Conservation (phyloP, 2,113 vertebrate species). For the Piaya cayana region DNA sequence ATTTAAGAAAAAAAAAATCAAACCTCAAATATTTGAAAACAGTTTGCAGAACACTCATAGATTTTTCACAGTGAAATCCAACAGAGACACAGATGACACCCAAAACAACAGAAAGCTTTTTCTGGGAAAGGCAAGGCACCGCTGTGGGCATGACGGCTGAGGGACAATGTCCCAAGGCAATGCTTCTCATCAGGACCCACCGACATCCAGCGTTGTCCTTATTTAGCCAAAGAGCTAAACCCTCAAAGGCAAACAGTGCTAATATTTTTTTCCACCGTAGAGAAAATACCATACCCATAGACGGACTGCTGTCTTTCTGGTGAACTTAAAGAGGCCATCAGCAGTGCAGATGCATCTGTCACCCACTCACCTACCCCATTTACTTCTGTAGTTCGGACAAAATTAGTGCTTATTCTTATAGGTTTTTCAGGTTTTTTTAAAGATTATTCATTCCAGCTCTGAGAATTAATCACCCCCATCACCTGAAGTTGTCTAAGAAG, state of each 20-base stretch:
- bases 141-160: not conserved
- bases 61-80: not conserved
- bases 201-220: not conserved
- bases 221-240: not conserved
- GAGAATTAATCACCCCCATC: not conserved
- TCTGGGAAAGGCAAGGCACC: not conserved
- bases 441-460: not conserved
- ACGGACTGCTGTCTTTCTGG: not conserved
- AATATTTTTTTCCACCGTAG: not conserved
- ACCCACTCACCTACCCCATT: not conserved
- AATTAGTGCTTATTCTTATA: not conserved
- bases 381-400: not conserved
- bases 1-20: not conserved
- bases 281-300: not conserved
- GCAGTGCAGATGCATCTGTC: rapidly evolving
- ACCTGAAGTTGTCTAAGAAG: not conserved
- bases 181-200: not conserved
- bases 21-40: not conserved
- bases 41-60: not conserved
- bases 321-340: not conserved
- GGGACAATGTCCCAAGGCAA: not conserved
- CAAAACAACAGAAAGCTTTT: not conserved
- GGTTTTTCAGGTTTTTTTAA: not conserved
- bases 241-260: not conserved
- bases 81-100: not conserved